Conservation (phyloP, 30 jellyfish, hydroid and myxozoan genomes). For the Aurelia sp. region DNA sequence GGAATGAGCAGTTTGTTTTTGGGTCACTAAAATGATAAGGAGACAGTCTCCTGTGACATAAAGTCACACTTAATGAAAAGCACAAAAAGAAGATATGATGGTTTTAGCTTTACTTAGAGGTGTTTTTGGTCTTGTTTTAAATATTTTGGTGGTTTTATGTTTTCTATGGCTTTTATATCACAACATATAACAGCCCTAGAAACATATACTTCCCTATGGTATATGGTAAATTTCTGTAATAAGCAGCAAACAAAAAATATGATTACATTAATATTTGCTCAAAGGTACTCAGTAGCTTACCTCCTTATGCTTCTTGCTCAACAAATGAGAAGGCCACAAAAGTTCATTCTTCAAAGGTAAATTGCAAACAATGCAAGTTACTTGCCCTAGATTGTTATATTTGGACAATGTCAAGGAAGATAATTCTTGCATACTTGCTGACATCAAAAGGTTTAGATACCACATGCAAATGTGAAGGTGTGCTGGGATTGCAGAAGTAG, state of each 20-base stretch:
- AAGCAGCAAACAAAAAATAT: too few species aligned
- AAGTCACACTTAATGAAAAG: too few species aligned
- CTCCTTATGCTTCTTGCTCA: conserved; percentile 90
- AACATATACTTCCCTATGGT: too few species aligned
- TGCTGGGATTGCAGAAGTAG: too few species aligned
- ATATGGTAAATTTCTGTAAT: too few species aligned
- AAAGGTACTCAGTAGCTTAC: conserved; percentile 7
- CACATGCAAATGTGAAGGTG: background rate
- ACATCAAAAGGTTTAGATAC: background rate
- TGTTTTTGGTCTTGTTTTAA: too few species aligned
- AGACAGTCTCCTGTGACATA: too few species aligned
- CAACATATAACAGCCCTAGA: too few species aligned
- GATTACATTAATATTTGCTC: background rate
- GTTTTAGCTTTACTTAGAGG: too few species aligned
- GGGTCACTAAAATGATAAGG: background rate
- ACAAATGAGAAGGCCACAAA: conserved; percentile 88
- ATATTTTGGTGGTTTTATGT: too few species aligned
- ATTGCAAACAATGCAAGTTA: conserved; percentile 80
- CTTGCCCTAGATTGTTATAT: conserved; percentile 80
- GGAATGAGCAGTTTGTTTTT: background rate
- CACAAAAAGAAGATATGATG: too few species aligned
- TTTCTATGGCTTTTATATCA: too few species aligned
- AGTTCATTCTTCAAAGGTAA: conserved; percentile 78
- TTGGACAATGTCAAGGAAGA: conserved; percentile 51
- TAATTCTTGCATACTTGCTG: background rate